Evolutionary conservation across 1,140 invertebrate genomes (phyloP).

Genomic region (Bombus affinis): DNA sequence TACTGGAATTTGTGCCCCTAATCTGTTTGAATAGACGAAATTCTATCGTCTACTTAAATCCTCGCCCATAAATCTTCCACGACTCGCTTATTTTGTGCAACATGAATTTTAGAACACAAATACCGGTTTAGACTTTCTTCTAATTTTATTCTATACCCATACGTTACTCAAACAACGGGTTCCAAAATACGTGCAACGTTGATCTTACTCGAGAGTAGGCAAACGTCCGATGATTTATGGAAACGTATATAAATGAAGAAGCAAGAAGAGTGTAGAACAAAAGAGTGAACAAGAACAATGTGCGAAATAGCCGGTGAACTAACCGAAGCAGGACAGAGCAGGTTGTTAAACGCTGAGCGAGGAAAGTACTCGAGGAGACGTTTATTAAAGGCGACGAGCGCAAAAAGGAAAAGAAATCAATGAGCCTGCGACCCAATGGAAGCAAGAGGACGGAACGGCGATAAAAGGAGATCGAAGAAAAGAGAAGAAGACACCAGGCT

Average conservation of each 20-base stretch:
- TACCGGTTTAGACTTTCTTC: too few relatives aligned
- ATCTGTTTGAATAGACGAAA: too few relatives aligned
- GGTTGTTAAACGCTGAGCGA: constrained; percentile 4
- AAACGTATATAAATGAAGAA: too few relatives aligned
- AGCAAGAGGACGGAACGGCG: neutral
- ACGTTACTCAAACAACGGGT: too few relatives aligned
- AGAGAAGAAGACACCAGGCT: neutral
- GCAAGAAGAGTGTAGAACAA: neutral
- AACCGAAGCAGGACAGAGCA: neutral
- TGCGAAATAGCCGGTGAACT: neutral
- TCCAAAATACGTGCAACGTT: too few relatives aligned
- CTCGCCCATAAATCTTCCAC: too few relatives aligned
- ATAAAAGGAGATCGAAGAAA: neutral
- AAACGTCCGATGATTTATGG: too few relatives aligned
- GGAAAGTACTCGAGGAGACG: neutral
- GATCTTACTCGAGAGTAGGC: too few relatives aligned
- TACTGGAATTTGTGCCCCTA: fast-evolving
- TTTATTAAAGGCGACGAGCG: neutral
- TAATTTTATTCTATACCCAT: too few relatives aligned
- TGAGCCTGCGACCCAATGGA: neutral
- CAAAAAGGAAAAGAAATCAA: constrained; percentile 21
- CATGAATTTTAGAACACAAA: too few relatives aligned
- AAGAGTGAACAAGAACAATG: neutral
- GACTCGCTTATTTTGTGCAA: too few relatives aligned
- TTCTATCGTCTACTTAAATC: too few relatives aligned